Base-by-base conservation (phyloP, 2,113 vertebrate genomes). In the Butastur rufipennis region DNA sequence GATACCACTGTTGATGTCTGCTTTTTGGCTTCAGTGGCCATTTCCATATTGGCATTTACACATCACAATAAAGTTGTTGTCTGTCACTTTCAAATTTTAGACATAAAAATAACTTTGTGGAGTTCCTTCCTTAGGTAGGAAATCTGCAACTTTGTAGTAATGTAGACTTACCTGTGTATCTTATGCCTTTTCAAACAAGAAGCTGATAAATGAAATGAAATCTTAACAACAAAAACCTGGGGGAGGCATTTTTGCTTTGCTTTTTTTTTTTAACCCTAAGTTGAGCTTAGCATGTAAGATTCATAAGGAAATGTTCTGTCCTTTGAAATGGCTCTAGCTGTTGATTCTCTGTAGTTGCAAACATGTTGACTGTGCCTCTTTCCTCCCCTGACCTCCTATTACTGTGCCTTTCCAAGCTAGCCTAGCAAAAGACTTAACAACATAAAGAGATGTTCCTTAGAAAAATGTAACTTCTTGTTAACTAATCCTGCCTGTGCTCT, bases 351-450 rank as follows among this genome's bases (percentile, higher is more conserved):
- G 2, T 26, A 70, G 61, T 36, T 67, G 13, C 61, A 67, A 65
- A 65, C 26, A 40, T 3, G 5, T 5, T 59, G 29, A 42, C 7
- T 0, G 0, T 26, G n/a, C 12, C 5, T 75, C 8, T 73, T 68
- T 53, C 4, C 6, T 87, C 23, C 36, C 8, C 25, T 34, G 11
- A 16, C 4, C 9, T 8, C 10, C 12, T 72, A 13, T 71, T 65
- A 43, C 56, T 65, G 22, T 3, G 6, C 19, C 50, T 59, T 68
- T 90, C 20, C 20, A 67, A 71, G 20, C 4, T 56, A 80, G 18
- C 45, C 59, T 34, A 42, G 38, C 3, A 47, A 71, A 61, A 48
- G 5, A 42, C 18, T 52, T 42, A 21, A 36, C 40, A 4, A 31
- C 31, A 38, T 21, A 8, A 73, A 45, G 18, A 52, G 16, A 59